Evolutionary conservation across 2,888 invertebrate species (phyloP), one percentile per base, ranked within the genome.

Genomic region (Galeopsomyia nigrocyanea): DNA sequence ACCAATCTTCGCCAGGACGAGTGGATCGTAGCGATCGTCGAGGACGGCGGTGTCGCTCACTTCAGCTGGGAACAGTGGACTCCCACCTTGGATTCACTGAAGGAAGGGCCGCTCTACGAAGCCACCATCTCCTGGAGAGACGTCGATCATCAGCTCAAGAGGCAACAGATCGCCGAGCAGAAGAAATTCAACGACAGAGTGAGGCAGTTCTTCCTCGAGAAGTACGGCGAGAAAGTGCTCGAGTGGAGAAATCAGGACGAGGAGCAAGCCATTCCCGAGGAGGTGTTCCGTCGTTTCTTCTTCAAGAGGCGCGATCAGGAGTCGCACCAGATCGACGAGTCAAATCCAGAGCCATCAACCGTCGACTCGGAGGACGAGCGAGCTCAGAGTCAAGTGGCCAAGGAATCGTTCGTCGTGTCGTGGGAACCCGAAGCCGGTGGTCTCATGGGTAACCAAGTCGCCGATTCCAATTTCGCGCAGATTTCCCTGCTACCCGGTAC

Each of bases 381-480:
- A 1, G 61, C 65, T 17, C 68, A 57, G 6, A 71, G 71, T 26
- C 71, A 77, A 17, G 74, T 75, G 1, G 74, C 69, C 6, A 79
- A 80, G 49, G 80, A 83, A 46, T 82, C 84, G 0, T 86, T 80
- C 69, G 83, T 86, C 9, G 84, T 86, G 0, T 83, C 85, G 3
- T 86, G 86, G 86, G 84, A 85, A 62, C 84, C 86, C 0, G 83
- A 85, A 65, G 79, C 85, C 1, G 86, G 86, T 0, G 86, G 86
- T 13, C 76, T 85, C 5, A 86, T 83, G 83, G 86, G 86, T 16
- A 86, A 86, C 64, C 86, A 86, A 71, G 84, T 85, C 0, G 82
- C 85, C 0, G 85, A 86, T 39, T 80, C 82, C 3, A 82, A 82
- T 51, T 79, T 77, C 0, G 85, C 85, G 0, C 85, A 86, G 71